Conservation (phyloP, 2,797 vertebrate species). For the Anolis apletophallus region DNA sequence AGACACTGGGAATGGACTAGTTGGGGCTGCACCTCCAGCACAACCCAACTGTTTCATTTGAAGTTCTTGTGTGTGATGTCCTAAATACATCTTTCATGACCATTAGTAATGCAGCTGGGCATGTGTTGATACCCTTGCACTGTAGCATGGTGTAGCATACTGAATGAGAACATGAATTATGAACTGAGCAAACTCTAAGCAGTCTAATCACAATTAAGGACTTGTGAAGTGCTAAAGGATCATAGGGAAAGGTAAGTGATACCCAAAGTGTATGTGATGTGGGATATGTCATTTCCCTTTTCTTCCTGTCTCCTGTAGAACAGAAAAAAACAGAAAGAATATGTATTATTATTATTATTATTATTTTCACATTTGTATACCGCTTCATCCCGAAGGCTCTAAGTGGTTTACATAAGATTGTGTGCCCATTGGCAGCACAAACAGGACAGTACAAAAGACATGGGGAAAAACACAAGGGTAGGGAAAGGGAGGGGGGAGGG, state of each 20-base stretch:
- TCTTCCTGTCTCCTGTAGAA: not conserved
- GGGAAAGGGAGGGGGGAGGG: too few relatives aligned
- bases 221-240: not conserved
- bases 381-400: too few relatives aligned
- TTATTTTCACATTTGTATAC: too few relatives aligned
- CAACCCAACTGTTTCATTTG: not conserved
- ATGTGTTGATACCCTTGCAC: not conserved
- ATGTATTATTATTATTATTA: too few relatives aligned
- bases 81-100: not conserved
- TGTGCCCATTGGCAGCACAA: too few relatives aligned
- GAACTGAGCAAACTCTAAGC: too few relatives aligned
- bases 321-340: not conserved
- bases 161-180: not conserved
- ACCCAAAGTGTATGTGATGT: not conserved
- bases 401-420: too few relatives aligned
- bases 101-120: not conserved
- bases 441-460: too few relatives aligned
- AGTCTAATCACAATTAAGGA: not conserved
- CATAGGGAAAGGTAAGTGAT: not conserved
- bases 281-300: not conserved
- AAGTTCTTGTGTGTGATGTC: not conserved
- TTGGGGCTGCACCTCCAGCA: too few relatives aligned
- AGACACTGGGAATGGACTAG: not conserved
- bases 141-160: too few relatives aligned
- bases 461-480: too few relatives aligned